These are phyloP conservation scores for Atherinosoma microstoma DNA, from an alignment of 2,797 vertebrate species.

Conservation along the genomic window DNA sequence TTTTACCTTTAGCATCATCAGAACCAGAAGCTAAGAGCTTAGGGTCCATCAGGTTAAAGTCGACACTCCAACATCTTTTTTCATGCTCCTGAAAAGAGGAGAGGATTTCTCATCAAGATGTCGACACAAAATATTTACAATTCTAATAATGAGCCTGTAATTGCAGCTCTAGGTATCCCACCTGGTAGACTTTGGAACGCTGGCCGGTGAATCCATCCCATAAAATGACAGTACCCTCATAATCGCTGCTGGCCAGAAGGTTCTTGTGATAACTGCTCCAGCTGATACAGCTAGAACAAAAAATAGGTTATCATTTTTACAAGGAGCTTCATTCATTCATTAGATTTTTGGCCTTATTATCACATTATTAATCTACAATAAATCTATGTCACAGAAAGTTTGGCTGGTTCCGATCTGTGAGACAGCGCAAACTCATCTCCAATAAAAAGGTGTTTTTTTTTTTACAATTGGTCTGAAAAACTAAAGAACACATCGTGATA, in stretches of 20 bases:
- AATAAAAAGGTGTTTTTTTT: too few relatives aligned
- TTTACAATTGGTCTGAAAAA: background rate
- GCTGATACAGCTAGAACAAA: slow-evolving; percentile 95
- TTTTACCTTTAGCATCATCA: slow-evolving; percentile 97
- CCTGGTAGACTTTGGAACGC: slow-evolving; percentile 99
- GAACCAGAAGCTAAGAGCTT: slow-evolving; percentile 98
- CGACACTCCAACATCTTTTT: slow-evolving; percentile 99
- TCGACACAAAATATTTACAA: background rate
- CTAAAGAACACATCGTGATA: background rate
- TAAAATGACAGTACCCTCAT: slow-evolving; percentile 98
- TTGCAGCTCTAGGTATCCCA: slow-evolving; percentile 58
- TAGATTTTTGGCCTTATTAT: background rate
- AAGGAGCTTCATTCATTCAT: background rate
- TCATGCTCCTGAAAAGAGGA: slow-evolving; percentile 91
- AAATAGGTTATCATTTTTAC: background rate
- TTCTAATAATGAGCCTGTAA: background rate
- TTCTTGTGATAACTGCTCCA: slow-evolving; percentile 99
- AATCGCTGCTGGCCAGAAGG: slow-evolving; percentile 98
- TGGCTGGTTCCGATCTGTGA: background rate
- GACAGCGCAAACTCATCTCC: background rate
- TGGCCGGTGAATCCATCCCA: slow-evolving; percentile 99
- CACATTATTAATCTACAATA: background rate
- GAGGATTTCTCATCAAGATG: background rate
- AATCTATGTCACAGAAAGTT: background rate
- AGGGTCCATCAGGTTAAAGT: slow-evolving; percentile 99